Evolutionary conservation across 2,113 vertebrate species (phyloP), one percentile per base, ranked within the genome.

Genomic region (Ailuropoda melanoleuca): DNA sequence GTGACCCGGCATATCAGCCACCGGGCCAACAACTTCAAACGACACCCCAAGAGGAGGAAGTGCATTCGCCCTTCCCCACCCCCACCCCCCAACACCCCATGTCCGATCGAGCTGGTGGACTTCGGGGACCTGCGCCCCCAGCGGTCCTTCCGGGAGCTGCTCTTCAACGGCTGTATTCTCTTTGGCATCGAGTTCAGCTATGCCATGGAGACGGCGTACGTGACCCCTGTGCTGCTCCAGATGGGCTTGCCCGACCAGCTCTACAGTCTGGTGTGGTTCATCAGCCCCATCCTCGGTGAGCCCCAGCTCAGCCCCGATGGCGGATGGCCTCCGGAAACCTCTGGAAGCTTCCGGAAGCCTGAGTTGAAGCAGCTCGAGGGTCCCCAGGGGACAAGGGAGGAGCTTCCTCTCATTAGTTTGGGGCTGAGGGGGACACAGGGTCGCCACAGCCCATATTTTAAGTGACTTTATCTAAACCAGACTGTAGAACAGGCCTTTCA

Each of bases 171-270:
- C 60, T 99, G 99, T 96, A 98, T 99, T 93, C 99, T 99, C 81
- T 99, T 99, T 37, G 99, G 99, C 87, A 99, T 99, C 0, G 99
- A 99, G 98, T 99, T 99, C 98, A 99, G 99, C 98, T 99, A 99
- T 15, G 99, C 99, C 98, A 99, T 99, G 99, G 99, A 99, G 97
- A 99, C 99, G 0, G 99, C 99, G 0, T 99, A 99, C 6, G 99
- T 99, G 83, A 99, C 99, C 0, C 99, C 99, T 0, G 99, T 99
- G 77, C 99, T 99, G 34, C 99, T 99, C 1, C 99, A 99, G 98
- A 99, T 99, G 99, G 99, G 99, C 39, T 98, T 99, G 50, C 99
- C 99, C 0, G 99, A 99, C 98, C 99, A 99, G 60, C 99, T 99
- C 78, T 99, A 99, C 98, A 99, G 99, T 96, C 99, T 99, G 95